A percentile compares a stretch with the other conserved stretches of the same genome.
Conservation (phyloP, 2,113 vertebrate species). For the Vimba vimba region DNA sequence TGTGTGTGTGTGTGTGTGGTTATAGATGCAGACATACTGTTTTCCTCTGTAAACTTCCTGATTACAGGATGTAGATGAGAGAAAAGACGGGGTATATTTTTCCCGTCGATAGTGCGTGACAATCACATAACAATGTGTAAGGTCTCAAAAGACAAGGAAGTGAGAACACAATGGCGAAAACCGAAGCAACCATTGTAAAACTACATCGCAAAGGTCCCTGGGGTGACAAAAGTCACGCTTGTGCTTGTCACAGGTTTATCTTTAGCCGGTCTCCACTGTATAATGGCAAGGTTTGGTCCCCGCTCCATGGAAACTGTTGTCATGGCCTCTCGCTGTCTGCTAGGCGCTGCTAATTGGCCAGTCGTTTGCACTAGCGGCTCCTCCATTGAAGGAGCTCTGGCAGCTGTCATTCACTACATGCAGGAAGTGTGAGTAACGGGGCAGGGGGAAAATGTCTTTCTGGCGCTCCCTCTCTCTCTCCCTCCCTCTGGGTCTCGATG, state of each 20-base stretch:
- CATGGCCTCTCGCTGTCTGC: constrained; percentile 45
- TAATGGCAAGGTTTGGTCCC: constrained; percentile 53
- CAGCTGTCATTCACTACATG: constrained; percentile 31
- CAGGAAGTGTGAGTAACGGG: neutral
- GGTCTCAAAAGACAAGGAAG: neutral
- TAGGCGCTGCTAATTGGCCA: constrained; percentile 51
- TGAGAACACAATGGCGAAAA: neutral
- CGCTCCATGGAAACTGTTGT: constrained; percentile 69
- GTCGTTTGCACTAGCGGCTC: constrained; percentile 38
- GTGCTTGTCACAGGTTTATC: constrained; percentile 52
- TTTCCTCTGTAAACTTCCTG: constrained; percentile 41
- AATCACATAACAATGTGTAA: constrained; percentile 12
- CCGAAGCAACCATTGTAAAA: neutral
- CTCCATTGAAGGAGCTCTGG: constrained; percentile 33
- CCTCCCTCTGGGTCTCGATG: neutral
- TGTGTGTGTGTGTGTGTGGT: constrained; percentile 32
- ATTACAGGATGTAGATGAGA: constrained; percentile 37
- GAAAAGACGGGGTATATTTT: neutral
- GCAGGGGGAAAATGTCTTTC: neutral
- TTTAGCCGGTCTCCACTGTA: constrained; percentile 51
- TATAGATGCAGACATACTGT: constrained; percentile 39
- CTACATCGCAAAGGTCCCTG: neutral
- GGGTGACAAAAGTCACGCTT: constrained; percentile 7
- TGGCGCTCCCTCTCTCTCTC: neutral
- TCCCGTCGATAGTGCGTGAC: neutral